Base-by-base conservation (phyloP, 2,888 invertebrate genomes). In the Theretra japonica region DNA sequence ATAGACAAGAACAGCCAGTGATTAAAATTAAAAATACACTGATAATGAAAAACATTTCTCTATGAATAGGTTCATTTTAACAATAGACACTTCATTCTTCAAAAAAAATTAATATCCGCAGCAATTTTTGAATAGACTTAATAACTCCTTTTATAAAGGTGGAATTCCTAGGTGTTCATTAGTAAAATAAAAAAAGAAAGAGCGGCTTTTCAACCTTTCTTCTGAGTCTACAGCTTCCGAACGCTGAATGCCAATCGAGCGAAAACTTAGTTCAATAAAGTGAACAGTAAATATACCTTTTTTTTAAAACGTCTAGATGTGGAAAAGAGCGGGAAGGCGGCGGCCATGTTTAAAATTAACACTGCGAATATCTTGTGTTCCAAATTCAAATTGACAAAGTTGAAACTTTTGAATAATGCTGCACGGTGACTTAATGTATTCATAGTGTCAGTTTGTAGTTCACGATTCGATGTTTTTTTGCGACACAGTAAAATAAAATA, bases 121-220 rank as follows among this genome's bases (percentile, higher is more conserved):
- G 62, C 33, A 11, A 21, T 15, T 21, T 41, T 33, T 41, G 62
- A 65, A 65, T 65, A 23, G 62, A 65, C 41, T 65, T 65, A 0
- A 48, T 48, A 65, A 48, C 21, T 23, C 17, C 15, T 17, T 48
- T 48, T 65, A 17, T 7, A 48, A 65, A 23, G 59, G 48, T 48
- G 23, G 23, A 65, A 21, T 65, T 65, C 8, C 65, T 65, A 48
- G 65, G 65, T 65, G 65, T 65, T 65, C 65, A 48, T 65, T 65
- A 65, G 65, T 65, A 23, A 65, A 65, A 65, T 41, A 65, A 62
- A 62, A 62, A 62, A 23, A 23, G 48, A 65, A 23, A 23, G 41
- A 23, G 41, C 41, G 15, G 41, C 41, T 15, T 48, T 65, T 65
- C 65, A 65, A 65, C 65, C 48, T 65, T 48, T 48, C 41, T 23